Base-by-base conservation (phyloP, 2,113 vertebrate genomes). In the Tonatia bakeri region DNA sequence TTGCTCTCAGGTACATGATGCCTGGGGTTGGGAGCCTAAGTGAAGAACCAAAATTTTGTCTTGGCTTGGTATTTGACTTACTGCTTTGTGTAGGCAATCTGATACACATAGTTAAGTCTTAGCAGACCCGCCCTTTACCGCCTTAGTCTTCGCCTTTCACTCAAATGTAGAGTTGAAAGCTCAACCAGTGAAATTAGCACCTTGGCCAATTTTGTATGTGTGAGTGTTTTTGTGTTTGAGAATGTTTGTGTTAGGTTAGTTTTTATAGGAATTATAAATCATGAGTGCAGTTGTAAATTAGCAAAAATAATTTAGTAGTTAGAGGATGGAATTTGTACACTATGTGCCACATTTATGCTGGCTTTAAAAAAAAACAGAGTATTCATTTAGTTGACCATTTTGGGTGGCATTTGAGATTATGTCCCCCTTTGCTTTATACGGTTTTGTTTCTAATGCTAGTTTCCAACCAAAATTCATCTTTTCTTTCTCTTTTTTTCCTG, bases 221-320 rank as follows among this genome's bases (percentile, higher is more conserved):
- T 89, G 26, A 90, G 40, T n/a, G n/a, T 93, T 91, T 89, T 38
- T 88, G 50, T 88, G 50, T 64, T 77, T 72, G 40, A 81, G 83
- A 91, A 72, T 92, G 80, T 72, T 81, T 94, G 40, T 90, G 69
- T 93, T 65, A 70, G 47, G 47, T 59, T 86, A 33, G 38, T 9
- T 97, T 95, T 93, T 86, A 83, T 20, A 85, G 89, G 79, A 47
- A 40, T 67, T 80, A 84, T 96, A 88, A 97, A 95, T 93, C 83
- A 77, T 87, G 40, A 89, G 26, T 70, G 28, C 8, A 47, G 45
- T 64, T 43, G 22, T 85, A 87, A 93, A 90, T 69, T 96, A 95
- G 75, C 75, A 89, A 95, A 90, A 84, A 94, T 92, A 81, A 87
- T 81, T 96, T 89, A 87, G 47, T n/a, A 76, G 70, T 85, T 61